Conservation (phyloP, 2,113 vertebrate genomes). For the Gorilla gorilla region DNA sequence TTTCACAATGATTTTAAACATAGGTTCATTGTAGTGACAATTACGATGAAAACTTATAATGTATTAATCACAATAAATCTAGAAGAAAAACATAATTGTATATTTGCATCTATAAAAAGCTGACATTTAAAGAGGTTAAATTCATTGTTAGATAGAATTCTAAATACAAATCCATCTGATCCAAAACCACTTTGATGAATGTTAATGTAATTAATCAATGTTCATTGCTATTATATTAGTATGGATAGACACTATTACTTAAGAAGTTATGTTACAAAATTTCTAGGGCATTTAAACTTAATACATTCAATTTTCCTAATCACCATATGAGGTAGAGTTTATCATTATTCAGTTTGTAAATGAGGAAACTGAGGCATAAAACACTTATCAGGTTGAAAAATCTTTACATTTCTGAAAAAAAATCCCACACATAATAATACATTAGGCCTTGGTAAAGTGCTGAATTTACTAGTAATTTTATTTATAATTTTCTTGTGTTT, state of each 20-base stretch:
- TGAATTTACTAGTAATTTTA: conserved; percentile 8
- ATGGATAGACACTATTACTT: background rate
- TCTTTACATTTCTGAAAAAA: background rate
- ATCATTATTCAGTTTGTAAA: background rate
- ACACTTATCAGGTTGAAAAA: background rate
- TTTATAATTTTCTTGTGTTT: background rate
- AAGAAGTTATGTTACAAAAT: background rate
- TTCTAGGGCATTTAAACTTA: background rate
- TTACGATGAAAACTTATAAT: background rate
- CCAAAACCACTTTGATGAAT: background rate
- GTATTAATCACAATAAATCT: background rate
- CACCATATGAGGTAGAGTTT: background rate
- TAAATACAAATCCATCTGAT: background rate
- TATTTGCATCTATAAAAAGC: background rate
- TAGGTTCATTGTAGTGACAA: background rate
- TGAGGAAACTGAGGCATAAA: background rate
- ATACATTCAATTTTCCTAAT: background rate
- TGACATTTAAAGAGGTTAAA: background rate
- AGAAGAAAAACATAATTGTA: background rate
- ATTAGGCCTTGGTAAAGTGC: background rate
- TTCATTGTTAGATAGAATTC: background rate
- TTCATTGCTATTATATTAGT: background rate
- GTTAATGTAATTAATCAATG: background rate
- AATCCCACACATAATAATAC: background rate
- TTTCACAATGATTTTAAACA: background rate